A percentile compares a stretch with the other conserved stretches of the same genome.
phyloP scores from a whole-genome alignment of 64 coral and sea anemone species.

The Orbicella faveolata region DNA sequence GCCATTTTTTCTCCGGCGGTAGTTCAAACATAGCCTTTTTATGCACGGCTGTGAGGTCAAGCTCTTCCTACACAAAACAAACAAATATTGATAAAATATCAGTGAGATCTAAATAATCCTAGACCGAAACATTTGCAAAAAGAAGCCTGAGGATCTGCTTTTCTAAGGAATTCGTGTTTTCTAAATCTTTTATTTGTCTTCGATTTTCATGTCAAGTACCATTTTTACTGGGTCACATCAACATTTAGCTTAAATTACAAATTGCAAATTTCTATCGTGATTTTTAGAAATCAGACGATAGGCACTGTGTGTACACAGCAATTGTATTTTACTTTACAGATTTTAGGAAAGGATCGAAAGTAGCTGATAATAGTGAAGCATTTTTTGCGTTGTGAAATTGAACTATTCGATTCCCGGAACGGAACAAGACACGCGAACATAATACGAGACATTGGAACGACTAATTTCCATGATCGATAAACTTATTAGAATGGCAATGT shows the following conservation, averaged over 20 bases:
- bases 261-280: neutral
- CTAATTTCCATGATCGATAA: neutral
- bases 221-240: no score
- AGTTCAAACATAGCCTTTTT: constrained; percentile 99
- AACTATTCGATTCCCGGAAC: neutral
- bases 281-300: neutral
- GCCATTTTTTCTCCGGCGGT: constrained; percentile 99
- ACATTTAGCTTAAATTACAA: neutral
- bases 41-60: constrained; percentile 92
- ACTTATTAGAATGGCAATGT: neutral
- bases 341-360: neutral
- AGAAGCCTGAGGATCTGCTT: neutral
- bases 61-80: constrained; percentile 83
- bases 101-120: neutral
- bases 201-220: no score
- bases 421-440: neutral
- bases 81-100: constrained; percentile 32
- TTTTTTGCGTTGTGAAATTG: neutral
- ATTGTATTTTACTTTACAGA: neutral
- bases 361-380: neutral
- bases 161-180: neutral
- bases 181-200: neutral
- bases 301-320: neutral
- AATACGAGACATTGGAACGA: neutral
- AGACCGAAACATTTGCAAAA: neutral